Evolutionary conservation across 2,113 vertebrate genomes (phyloP).

Genomic region (Corydoras sp.): DNA sequence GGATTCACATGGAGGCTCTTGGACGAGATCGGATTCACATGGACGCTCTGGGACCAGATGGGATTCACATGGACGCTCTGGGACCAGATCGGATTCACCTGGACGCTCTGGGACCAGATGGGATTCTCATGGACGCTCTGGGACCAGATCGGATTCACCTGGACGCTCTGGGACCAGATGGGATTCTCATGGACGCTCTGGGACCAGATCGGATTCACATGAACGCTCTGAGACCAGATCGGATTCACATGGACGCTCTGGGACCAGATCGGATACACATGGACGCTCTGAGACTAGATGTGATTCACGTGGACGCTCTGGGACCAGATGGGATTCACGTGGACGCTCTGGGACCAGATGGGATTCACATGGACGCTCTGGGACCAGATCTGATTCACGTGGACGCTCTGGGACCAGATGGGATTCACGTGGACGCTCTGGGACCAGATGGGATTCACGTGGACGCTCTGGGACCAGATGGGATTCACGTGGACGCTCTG

Average conservation of each 20-base stretch:
- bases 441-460: no score
- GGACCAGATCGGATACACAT: neutral
- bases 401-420: no score
- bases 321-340: no score
- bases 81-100: neutral
- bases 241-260: neutral
- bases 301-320: no score
- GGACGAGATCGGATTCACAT: neutral
- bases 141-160: neutral
- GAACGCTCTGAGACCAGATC: neutral
- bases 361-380: no score
- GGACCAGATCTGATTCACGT: no score
- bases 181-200: neutral
- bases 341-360: no score
- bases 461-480: no score
- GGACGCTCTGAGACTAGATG: no score
- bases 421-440: no score
- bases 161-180: neutral
- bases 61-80: constrained; percentile 20
- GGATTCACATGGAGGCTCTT: neutral
- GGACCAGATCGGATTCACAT: neutral
- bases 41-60: constrained; percentile 30
- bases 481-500: no score
- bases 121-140: neutral
- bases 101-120: neutral